Evolutionary conservation across 53 echinoderm and acorn worm species (phyloP).

Genomic region (Stichopus horrens): DNA sequence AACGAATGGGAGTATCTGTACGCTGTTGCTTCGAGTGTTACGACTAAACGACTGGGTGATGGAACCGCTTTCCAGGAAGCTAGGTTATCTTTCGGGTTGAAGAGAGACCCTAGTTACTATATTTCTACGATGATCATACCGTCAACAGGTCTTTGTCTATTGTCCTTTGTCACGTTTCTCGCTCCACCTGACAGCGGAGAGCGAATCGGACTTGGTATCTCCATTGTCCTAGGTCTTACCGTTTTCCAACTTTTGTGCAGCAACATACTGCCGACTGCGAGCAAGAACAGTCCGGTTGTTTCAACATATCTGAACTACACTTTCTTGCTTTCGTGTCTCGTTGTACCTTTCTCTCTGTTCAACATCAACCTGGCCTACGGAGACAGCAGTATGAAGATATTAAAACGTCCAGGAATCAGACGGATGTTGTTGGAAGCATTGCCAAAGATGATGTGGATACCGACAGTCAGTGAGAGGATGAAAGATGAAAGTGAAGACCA

Average conservation of each 20-base stretch:
- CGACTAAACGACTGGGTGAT: too few relatives aligned
- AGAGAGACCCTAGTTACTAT: slow-evolving; percentile 12
- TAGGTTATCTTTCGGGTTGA: background rate
- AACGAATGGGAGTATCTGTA: too few relatives aligned
- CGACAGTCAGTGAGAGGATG: background rate
- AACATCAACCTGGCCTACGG: slow-evolving; percentile 16
- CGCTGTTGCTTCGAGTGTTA: too few relatives aligned
- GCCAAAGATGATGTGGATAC: background rate
- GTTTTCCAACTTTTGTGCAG: slow-evolving; percentile 9
- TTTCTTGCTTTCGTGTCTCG: slow-evolving; percentile 6
- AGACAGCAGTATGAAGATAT: background rate
- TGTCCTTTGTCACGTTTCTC: slow-evolving; percentile 11
- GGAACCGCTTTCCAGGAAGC: too few relatives aligned
- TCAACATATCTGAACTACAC: background rate
- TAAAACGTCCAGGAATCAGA: background rate
- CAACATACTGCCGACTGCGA: background rate
- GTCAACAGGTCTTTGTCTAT: slow-evolving; percentile 1
- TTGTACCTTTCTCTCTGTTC: slow-evolving; percentile 1
- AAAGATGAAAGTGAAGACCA: background rate
- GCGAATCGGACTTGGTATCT: background rate
- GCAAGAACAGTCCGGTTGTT: background rate
- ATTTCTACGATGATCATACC: background rate
- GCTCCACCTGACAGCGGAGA: slow-evolving; percentile 30
- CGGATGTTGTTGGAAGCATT: background rate
- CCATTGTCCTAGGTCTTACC: slow-evolving; percentile 23